Base-by-base conservation (phyloP, 2,888 invertebrate genomes). In the Caenorhabditis sinica region DNA sequence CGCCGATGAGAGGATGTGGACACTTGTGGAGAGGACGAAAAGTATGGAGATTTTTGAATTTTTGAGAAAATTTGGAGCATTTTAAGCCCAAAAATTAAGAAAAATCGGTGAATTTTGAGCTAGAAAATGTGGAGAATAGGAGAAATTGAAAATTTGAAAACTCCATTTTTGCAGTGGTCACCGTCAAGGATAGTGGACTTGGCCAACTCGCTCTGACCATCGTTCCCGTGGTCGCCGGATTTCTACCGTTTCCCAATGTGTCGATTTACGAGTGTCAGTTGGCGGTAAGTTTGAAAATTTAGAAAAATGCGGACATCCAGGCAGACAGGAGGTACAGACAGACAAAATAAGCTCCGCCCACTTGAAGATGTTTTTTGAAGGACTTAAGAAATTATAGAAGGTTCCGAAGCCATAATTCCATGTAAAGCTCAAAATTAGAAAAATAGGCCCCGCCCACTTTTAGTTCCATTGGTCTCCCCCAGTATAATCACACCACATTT, bases 141-240 rank as follows among this genome's bases (percentile, higher is more conserved):
- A 5, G 3, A 45, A 45, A n/a, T 45, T 15, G 5, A 3, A 36
- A 36, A n/a, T 61, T 36, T 17, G 6, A 43, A 23, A 43, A 23
- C 17, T 6, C 40, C 6, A 49, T 72, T n/a, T 56, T 88, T 91
- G 60, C 86, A 91, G 91, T 91, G 60, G 86, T 91, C 2, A 87
- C 86, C 15, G 87, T 92, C 20, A 92, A 92, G 61, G 92, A 92
- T 58, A 90, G 88, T 43, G 92, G 92, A 3, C 81, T 92, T n/a
- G 92, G 91, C 9, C 92, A 91, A 69, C 81, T 90, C 17, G 87
- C 88, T 2, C 86, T 92, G 63, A 85, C 88, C 13, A 88, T 92
- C 9, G 86, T 90, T 28, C 92, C 92, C 30, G 87, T 88, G 33
- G 82, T 86, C 36, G 87, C 91, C 40, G 92, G 92, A 23, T 91